These are phyloP conservation scores for Phoebastria nigripes DNA, from an alignment of 2,797 vertebrate genomes.

Conservation along the genomic window DNA sequence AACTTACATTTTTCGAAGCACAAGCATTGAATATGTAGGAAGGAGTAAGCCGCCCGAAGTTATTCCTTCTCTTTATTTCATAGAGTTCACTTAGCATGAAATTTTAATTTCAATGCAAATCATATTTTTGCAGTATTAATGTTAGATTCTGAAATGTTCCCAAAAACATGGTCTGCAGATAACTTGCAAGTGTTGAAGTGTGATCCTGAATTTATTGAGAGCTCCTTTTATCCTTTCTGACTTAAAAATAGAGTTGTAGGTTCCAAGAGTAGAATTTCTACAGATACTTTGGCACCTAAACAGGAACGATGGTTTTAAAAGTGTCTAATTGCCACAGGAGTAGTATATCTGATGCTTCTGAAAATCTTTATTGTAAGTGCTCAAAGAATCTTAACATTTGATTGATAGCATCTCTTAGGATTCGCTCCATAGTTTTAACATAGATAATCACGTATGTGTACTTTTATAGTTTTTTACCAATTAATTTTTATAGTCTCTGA, in stretches of 20 bases:
- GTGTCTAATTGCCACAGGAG: not conserved
- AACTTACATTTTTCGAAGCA: not conserved
- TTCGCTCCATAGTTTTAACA: not conserved
- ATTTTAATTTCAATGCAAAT: not conserved
- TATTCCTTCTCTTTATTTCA: not conserved
- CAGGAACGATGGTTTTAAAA: not conserved
- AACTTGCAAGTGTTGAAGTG: not conserved
- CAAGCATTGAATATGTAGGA: not conserved
- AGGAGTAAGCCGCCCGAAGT: not conserved
- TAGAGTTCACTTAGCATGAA: not conserved
- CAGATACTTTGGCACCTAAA: not conserved
- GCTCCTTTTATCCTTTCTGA: not conserved
- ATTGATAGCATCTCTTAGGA: not conserved
- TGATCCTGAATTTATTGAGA: not conserved
- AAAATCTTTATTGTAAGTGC: not conserved
- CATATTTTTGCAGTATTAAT: slow-evolving; percentile 3
- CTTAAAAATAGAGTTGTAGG: not conserved
- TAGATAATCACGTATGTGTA: not conserved
- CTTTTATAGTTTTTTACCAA: not conserved
- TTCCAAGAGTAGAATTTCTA: not conserved
- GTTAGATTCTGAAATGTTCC: not conserved
- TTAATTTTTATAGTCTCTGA: not conserved
- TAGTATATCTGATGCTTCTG: not conserved
- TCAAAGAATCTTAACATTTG: not conserved
- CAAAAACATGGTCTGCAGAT: not conserved